Conservation (phyloP, 2,797 vertebrate genomes). For the Botia almorhae region DNA sequence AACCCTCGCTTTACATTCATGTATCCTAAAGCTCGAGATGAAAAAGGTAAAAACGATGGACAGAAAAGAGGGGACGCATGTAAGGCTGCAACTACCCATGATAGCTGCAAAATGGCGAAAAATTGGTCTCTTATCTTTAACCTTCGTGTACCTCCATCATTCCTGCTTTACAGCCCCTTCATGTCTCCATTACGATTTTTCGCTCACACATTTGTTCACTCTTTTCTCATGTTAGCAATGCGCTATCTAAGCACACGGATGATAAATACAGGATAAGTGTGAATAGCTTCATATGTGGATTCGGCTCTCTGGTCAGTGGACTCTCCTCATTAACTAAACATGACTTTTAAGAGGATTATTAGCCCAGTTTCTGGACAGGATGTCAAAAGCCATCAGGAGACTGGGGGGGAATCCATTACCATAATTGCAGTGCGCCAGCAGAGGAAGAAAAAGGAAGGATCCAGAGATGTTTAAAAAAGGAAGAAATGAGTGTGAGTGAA, state of each 20-base stretch:
- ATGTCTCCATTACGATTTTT: slow-evolving; percentile 11
- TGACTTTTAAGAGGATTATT: slow-evolving; percentile 96
- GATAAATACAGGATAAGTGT: slow-evolving; percentile 57
- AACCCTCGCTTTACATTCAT: too few relatives aligned
- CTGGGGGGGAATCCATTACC: slow-evolving; percentile 85
- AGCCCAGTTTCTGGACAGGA: slow-evolving; percentile 92
- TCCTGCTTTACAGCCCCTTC: background rate
- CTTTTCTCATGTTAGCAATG: slow-evolving; percentile 34
- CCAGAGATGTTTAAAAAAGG: slow-evolving; percentile 76
- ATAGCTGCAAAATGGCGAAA: slow-evolving; percentile 73
- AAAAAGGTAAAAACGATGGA: background rate
- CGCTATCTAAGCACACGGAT: slow-evolving; percentile 38
- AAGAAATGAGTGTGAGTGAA: slow-evolving; percentile 76
- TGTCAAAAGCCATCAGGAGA: slow-evolving; percentile 93
- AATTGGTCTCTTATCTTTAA: slow-evolving; percentile 49
- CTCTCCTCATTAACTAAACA: slow-evolving; percentile 93
- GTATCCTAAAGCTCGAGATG: too few relatives aligned
- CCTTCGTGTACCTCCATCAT: background rate
- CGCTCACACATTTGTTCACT: background rate
- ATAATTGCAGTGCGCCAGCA: slow-evolving; percentile 89
- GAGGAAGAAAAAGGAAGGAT: slow-evolving; percentile 68
- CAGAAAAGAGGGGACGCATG: slow-evolving; percentile 8
- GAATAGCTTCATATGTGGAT: slow-evolving; percentile 79
- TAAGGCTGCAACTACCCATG: slow-evolving; percentile 12
- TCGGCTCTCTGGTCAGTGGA: slow-evolving; percentile 74